A percentile compares a stretch with the other conserved stretches of the same genome.
Evolutionary conservation across 2,888 invertebrate species (phyloP).

Genomic region (Parascotia fuliginaria): DNA sequence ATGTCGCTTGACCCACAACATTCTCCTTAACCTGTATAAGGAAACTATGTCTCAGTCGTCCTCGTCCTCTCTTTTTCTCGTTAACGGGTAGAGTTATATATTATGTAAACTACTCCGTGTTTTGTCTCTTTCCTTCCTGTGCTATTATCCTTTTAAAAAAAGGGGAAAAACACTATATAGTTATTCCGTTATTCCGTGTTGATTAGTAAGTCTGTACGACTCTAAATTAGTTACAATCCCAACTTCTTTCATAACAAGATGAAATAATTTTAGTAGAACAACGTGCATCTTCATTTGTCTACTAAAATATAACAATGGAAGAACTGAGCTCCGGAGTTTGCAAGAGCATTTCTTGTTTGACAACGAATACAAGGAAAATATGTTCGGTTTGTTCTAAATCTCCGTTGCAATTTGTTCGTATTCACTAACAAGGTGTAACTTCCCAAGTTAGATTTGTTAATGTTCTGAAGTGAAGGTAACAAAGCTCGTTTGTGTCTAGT

Average conservation of each 20-base stretch:
- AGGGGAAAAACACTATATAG: no score
- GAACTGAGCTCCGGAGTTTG: slow-evolving; percentile 8
- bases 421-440: slow-evolving; percentile 34
- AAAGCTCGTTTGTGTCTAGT: background rate
- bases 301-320: slow-evolving; percentile 8
- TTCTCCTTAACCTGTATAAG: no score
- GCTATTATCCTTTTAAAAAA: no score
- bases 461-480: slow-evolving; percentile 10
- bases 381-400: slow-evolving; percentile 30
- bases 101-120: no score
- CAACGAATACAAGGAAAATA: slow-evolving; percentile 19
- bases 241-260: background rate
- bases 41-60: no score
- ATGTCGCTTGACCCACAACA: no score
- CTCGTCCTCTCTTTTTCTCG: no score
- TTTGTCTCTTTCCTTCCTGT: no score
- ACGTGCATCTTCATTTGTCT: background rate
- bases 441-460: slow-evolving; percentile 33
- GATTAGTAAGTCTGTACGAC: no score
- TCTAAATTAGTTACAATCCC: no score
- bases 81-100: no score
- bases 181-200: no score
- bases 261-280: background rate
- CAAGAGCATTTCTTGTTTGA: slow-evolving; percentile 9
- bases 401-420: slow-evolving; percentile 37